phyloP scores from a whole-genome alignment of 1,140 invertebrate genomes.

The Bombus balteatus region DNA sequence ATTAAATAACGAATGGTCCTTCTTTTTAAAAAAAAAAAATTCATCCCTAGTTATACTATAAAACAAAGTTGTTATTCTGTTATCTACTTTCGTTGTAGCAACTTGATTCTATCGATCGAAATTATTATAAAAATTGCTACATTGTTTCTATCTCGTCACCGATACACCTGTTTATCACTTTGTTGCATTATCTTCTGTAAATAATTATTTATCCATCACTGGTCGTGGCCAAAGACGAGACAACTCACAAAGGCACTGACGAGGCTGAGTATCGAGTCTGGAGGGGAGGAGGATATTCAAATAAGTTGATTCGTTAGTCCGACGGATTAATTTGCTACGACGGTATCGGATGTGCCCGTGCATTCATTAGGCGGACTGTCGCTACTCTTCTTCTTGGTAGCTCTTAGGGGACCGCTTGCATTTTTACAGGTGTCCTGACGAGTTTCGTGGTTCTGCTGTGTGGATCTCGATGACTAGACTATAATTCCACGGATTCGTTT shows the following conservation, averaged over 20 bases:
- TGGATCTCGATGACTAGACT: slow-evolving; percentile 23
- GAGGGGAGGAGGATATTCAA: slow-evolving; percentile 59
- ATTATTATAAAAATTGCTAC: neutral
- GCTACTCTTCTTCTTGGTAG: slow-evolving; percentile 39
- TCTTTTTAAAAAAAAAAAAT: no score
- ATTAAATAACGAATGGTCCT: no score
- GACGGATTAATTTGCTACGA: slow-evolving; percentile 69
- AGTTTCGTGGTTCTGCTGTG: slow-evolving; percentile 21
- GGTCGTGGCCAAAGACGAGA: neutral
- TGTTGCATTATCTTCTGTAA: neutral
- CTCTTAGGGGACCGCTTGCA: slow-evolving; percentile 1
- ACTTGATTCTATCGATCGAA: neutral
- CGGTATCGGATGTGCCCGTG: slow-evolving; percentile 67
- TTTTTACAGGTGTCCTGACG: slow-evolving; percentile 37
- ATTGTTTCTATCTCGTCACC: neutral
- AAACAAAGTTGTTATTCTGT: no score
- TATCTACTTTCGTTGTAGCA: neutral
- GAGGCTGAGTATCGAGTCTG: neutral
- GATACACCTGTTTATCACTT: neutral
- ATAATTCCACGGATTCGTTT: slow-evolving; percentile 19
- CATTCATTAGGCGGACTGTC: slow-evolving; percentile 66
- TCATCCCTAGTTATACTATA: no score
- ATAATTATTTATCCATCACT: neutral
- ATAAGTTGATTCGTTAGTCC: slow-evolving; percentile 73
- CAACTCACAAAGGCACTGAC: slow-evolving; percentile 22